These are phyloP conservation scores for Cygnus atratus DNA, from an alignment of 2,113 vertebrate genomes.

Conservation along the genomic window DNA sequence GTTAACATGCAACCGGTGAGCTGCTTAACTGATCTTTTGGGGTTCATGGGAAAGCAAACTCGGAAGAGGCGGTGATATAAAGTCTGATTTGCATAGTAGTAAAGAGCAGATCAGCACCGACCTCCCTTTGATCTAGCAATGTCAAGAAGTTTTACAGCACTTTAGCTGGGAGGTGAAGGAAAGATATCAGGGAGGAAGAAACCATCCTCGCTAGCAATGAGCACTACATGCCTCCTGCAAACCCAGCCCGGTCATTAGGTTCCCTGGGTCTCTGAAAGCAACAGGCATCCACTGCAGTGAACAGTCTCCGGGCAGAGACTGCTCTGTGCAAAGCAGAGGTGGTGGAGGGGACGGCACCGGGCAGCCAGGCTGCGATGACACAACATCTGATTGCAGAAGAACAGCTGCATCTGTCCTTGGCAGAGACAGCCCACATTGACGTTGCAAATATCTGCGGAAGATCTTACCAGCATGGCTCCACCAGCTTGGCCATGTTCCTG, in stretches of 20 bases:
- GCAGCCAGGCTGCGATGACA: background rate
- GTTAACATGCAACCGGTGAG: background rate
- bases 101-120: background rate
- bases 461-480: background rate
- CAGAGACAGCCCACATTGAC: accelerated
- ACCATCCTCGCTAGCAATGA: background rate
- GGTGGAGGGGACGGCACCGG: accelerated
- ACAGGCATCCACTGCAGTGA: background rate
- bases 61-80: background rate
- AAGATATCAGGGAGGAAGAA: background rate
- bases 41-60: constrained; percentile 30
- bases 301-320: background rate
- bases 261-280: background rate
- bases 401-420: background rate
- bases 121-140: background rate
- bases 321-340: background rate
- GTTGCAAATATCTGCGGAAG: background rate
- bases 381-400: background rate
- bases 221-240: accelerated
- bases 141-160: background rate
- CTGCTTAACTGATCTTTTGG: background rate
- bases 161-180: background rate
- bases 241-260: accelerated
- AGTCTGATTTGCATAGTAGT: constrained; percentile 23
- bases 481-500: accelerated